A percentile compares a stretch with the other conserved stretches of the same genome.
phyloP scores from a whole-genome alignment of 2,113 vertebrate species.

The Zapornia atra region DNA sequence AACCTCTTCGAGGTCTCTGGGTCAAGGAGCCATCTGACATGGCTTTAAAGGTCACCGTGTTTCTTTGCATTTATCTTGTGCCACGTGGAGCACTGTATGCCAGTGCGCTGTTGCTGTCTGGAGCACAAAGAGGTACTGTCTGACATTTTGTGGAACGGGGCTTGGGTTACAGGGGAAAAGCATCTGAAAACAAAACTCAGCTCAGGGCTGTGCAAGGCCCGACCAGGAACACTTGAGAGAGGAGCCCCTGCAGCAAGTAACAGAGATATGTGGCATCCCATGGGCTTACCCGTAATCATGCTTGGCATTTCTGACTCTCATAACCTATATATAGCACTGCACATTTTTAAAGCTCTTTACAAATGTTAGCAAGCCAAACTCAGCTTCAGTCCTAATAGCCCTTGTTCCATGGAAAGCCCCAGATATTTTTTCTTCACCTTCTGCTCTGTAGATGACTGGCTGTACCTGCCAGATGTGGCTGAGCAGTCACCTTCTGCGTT shows the following conservation, averaged over 20 bases:
- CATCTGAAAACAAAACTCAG: conserved; percentile 32
- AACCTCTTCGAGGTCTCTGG: conserved; percentile 57
- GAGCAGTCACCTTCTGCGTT: neutral
- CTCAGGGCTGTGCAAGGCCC: neutral
- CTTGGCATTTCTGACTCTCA: neutral
- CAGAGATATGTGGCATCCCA: neutral
- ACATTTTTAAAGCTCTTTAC: conserved; percentile 13
- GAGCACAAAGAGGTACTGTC: conserved; percentile 51
- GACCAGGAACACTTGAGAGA: neutral
- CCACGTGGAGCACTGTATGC: neutral
- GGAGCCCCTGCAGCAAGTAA: conserved; percentile 41
- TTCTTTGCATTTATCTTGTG: conserved; percentile 51
- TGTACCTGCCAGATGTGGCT: neutral
- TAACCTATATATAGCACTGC: neutral
- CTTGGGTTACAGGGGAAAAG: conserved; percentile 10
- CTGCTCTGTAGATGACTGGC: neutral
- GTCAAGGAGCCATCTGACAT: conserved; percentile 68
- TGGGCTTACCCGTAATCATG: neutral
- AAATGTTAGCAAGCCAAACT: conserved; percentile 22
- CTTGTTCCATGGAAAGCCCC: neutral
- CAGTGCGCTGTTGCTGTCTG: neutral
- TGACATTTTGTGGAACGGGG: conserved; percentile 55
- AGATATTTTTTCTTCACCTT: neutral
- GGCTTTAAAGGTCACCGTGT: conserved; percentile 73
- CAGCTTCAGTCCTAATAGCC: neutral